These are phyloP conservation scores for Engraulis encrasicolus DNA, from an alignment of 2,113 vertebrate genomes.

Conservation along the genomic window DNA sequence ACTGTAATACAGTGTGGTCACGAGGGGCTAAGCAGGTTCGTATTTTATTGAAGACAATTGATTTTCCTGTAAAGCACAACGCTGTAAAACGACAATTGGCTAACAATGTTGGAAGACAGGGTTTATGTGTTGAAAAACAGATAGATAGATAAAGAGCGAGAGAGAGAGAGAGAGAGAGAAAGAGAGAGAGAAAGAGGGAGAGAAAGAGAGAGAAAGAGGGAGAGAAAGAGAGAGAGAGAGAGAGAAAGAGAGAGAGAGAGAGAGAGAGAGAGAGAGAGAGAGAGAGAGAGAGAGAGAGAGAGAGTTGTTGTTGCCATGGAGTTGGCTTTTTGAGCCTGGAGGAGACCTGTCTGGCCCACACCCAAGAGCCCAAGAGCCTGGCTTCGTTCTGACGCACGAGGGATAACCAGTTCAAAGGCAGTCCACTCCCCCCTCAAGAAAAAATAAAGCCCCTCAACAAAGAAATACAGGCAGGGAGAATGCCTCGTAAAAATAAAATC, in stretches of 20 bases:
- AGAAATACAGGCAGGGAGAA: slow-evolving; percentile 34
- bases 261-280: too few species aligned
- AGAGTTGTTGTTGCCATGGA: too few species aligned
- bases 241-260: too few species aligned
- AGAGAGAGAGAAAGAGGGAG: too few species aligned
- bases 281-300: too few species aligned
- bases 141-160: too few species aligned
- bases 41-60: neutral
- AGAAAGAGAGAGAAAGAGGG: too few species aligned
- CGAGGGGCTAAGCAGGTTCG: neutral
- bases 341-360: slow-evolving; percentile 50
- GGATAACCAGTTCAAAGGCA: slow-evolving; percentile 52
- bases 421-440: slow-evolving; percentile 42
- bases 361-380: slow-evolving; percentile 69
- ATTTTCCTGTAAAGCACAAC: slow-evolving; percentile 4
- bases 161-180: too few species aligned
- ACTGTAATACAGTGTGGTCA: neutral
- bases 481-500: slow-evolving; percentile 42
- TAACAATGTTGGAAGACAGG: too few species aligned
- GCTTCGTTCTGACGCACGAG: slow-evolving; percentile 51
- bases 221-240: too few species aligned
- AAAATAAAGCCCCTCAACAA: too few species aligned
- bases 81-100: neutral
- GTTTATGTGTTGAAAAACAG: too few species aligned
- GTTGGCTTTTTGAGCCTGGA: slow-evolving; percentile 45